Evolutionary conservation across 2,113 vertebrate genomes (phyloP).

Genomic region (Passerina amoena): DNA sequence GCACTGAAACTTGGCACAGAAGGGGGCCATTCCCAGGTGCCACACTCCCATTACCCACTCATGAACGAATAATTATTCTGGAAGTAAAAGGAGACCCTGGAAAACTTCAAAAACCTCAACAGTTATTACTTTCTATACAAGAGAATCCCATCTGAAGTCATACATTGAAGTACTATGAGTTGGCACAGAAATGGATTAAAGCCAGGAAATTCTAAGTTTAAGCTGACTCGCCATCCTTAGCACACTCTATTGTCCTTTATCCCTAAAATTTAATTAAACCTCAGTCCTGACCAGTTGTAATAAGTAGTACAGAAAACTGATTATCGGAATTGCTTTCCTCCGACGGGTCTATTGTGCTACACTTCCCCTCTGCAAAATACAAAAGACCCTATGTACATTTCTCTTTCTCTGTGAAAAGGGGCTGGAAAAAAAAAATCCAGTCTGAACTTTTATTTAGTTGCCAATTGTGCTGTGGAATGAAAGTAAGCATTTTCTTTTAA

Average conservation of each 20-base stretch:
- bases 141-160: conserved; percentile 64
- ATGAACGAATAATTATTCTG: not conserved
- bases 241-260: conserved; percentile 71
- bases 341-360: conserved; percentile 32
- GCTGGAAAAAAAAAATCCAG: not conserved
- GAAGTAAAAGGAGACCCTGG: conserved; percentile 29
- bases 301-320: conserved; percentile 75
- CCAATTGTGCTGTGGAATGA: conserved; percentile 33
- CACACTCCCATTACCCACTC: not conserved
- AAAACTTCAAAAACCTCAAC: conserved; percentile 36
- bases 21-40: not conserved
- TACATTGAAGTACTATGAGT: conserved; percentile 61
- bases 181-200: conserved; percentile 64
- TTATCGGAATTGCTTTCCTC: conserved; percentile 73
- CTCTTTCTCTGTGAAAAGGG: conserved; percentile 52
- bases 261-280: conserved; percentile 80
- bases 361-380: conserved; percentile 66
- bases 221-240: conserved; percentile 67
- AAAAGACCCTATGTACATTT: conserved; percentile 67
- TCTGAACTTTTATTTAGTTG: conserved; percentile 61
- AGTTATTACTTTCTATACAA: conserved; percentile 56
- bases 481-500: conserved; percentile 47
- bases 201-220: conserved; percentile 75
- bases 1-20: not conserved
- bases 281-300: conserved; percentile 65